phyloP scores from a whole-genome alignment of 2,113 vertebrate species.

The Xiphorhynchus elegans region DNA sequence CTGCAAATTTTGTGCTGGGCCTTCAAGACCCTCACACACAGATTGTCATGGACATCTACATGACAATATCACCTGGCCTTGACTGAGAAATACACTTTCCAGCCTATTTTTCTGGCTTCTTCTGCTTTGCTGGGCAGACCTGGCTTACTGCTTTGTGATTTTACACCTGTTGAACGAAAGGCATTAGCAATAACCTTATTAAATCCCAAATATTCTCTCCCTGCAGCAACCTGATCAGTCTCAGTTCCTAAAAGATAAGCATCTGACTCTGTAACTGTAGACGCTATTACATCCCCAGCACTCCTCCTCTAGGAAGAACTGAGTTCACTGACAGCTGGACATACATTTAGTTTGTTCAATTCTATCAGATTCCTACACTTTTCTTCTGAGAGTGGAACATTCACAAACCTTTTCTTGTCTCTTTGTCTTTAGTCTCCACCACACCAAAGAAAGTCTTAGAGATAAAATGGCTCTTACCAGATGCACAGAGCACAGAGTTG shows the following conservation, averaged over 20 bases:
- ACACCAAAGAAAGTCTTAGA: background rate
- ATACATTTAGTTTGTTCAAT: background rate
- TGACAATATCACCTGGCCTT: background rate
- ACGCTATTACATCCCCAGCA: background rate
- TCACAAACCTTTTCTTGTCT: background rate
- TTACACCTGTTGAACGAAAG: background rate
- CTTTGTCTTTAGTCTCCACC: background rate
- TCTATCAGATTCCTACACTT: background rate
- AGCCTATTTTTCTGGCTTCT: background rate
- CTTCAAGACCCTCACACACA: background rate
- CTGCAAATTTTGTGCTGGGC: background rate
- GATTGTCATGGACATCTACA: background rate
- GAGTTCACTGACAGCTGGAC: background rate
- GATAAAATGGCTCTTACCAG: slow-evolving; percentile 59
- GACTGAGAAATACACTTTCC: background rate
- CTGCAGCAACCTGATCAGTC: background rate
- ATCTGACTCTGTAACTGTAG: background rate
- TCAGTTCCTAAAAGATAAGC: background rate
- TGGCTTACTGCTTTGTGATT: background rate
- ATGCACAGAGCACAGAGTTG: slow-evolving; percentile 67
- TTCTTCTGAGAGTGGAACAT: background rate
- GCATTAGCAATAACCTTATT: background rate
- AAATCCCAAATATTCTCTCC: background rate
- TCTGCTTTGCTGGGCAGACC: background rate
- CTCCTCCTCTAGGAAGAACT: background rate